Conservation (phyloP, 2,113 vertebrate species). For the Saiga tatarica region DNA sequence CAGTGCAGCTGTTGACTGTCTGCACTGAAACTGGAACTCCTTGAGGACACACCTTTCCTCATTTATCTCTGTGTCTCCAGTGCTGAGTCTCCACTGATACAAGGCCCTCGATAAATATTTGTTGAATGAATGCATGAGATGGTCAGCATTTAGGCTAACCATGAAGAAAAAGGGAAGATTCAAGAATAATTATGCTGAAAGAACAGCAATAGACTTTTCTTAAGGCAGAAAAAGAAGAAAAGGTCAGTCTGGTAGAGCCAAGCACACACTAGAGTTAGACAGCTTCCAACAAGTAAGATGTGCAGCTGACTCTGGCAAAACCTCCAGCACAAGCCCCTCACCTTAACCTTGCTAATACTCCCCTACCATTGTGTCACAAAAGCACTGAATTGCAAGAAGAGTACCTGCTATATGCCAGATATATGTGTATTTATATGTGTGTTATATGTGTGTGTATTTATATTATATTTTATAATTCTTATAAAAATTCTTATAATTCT, state of each 20-base stretch:
- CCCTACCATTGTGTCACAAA: not conserved
- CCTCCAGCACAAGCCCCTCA: not conserved
- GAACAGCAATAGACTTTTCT: conserved; percentile 13
- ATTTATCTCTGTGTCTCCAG: not conserved
- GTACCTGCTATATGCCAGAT: conserved; percentile 6
- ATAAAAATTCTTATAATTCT: too few relatives aligned
- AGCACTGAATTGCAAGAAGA: not conserved
- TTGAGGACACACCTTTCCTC: conserved; percentile 11
- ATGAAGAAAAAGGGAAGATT: not conserved
- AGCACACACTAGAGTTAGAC: not conserved
- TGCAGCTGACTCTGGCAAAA: not conserved
- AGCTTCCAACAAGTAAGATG: not conserved
- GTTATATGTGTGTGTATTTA: not conserved
- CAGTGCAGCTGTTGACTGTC: not conserved
- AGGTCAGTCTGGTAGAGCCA: not conserved
- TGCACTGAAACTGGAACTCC: conserved; percentile 13
- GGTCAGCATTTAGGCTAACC: conserved; percentile 24
- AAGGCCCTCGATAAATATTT: not conserved
- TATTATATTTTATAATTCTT: not conserved
- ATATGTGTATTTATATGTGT: too few relatives aligned
- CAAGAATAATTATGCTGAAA: conserved; percentile 21
- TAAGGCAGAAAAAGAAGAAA: not conserved
- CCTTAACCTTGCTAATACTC: not conserved
- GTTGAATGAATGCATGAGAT: conserved; percentile 31
- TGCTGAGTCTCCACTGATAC: not conserved